Evolutionary conservation across 2,797 vertebrate genomes (phyloP), one percentile per base, ranked within the genome.

Genomic region (Calcarius lapponicus): DNA sequence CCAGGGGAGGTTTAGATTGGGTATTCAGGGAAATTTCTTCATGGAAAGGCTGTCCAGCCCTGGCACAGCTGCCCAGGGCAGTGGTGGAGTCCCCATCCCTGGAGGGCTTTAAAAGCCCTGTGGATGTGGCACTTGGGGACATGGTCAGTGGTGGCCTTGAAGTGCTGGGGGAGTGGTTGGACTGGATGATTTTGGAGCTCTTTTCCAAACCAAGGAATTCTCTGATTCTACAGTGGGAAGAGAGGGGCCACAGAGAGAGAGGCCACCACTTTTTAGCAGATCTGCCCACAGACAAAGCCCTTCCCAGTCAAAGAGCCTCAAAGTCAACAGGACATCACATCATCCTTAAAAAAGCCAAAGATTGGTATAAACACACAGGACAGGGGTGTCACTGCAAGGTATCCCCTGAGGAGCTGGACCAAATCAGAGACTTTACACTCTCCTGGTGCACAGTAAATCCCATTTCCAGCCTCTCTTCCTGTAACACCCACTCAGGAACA

Each of bases 311-410:
- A 32, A 7, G 24, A 22, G 19, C 31, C 12, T n/a, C 56, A 43
- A 62, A 87, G 56, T 2, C 64, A 87, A 14, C 21, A 40, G 31
- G 18, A 42, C 28, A 42, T 8, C 38, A 26, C 40, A 48, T 28
- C 24, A 31, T 29, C 67, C 75, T 76, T n/a, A 7, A 72, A 19
- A 54, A 66, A 38, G 17, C n/a, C 53, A 69, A 31, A 64, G 34
- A 28, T 2, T 5, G 1, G 12, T 24, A 58, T 1, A 36, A 78
- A 54, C 0, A 2, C 40, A 26, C 15, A 4, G 10, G 24, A 20
- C 53, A 42, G n/a, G n/a, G 34, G 1, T 26, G 32, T 50, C 62
- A 45, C 43, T 58, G 60, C 42, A 20, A 51, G 70, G 19, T 4
- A 6, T 14, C 22, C 32, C 58, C 72, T 45, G 74, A 89, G 47